These are phyloP conservation scores for Pachycephus smyrnensis DNA, from an alignment of 2,888 invertebrate genomes.

Conservation along the genomic window DNA sequence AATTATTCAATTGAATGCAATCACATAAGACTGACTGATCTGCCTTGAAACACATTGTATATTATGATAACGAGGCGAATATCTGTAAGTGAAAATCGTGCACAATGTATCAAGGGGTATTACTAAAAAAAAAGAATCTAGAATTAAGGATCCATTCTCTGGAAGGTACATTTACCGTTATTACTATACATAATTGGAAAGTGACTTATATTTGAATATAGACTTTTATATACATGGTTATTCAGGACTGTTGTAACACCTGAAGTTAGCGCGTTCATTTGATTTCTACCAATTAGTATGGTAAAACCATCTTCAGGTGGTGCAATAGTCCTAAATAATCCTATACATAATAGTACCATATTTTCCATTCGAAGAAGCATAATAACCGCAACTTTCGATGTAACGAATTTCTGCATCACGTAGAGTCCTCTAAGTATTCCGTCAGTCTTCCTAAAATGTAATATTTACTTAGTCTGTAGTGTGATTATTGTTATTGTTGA, in stretches of 20 bases:
- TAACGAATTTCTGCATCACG: not conserved
- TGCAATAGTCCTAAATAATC: not conserved
- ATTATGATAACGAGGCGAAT: not conserved
- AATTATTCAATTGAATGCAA: not conserved
- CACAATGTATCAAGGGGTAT: not conserved
- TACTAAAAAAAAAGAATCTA: not conserved
- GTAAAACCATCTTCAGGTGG: not conserved
- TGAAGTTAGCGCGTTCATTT: not conserved
- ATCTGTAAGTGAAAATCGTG: not conserved
- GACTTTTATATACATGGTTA: not conserved
- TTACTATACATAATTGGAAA: not conserved
- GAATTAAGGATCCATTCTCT: not conserved
- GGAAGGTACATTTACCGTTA: not conserved
- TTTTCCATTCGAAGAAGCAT: too few relatives aligned
- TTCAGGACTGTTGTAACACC: not conserved
- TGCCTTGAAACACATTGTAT: slow-evolving; percentile 42
- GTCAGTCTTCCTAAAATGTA: slow-evolving; percentile 42
- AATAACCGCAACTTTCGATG: not conserved
- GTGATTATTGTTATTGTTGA: slow-evolving; percentile 37
- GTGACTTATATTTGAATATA: not conserved
- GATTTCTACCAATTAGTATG: not conserved
- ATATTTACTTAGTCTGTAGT: slow-evolving; percentile 15
- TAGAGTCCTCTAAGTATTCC: slow-evolving; percentile 29
- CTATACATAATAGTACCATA: not conserved
- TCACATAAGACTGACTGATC: slow-evolving; percentile 58